Percentiles rank a stretch among this genome's conserved stretches.
phyloP scores from a whole-genome alignment of 2,888 invertebrate genomes.

The Sarcophaga variegata region DNA sequence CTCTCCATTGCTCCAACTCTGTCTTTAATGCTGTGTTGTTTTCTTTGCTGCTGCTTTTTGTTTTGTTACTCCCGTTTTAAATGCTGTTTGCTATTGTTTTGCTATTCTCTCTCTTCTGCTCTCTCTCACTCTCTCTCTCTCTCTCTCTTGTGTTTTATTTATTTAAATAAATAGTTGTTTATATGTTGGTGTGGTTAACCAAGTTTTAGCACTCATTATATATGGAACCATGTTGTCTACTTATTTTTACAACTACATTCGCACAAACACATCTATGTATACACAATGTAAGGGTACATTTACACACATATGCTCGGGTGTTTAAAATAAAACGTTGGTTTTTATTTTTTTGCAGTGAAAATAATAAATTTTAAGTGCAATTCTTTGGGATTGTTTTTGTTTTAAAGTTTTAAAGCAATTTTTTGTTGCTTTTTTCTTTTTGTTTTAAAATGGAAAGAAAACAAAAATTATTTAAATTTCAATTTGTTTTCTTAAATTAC shows the following conservation, averaged over 20 bases:
- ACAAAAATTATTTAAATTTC: no score
- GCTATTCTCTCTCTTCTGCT: no score
- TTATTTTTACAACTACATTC: not conserved
- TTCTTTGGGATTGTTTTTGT: no score
- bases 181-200: conserved; percentile 64
- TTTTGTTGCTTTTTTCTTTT: no score
- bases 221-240: conserved; percentile 44
- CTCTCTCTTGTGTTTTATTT: conserved; percentile 2
- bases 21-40: not conserved
- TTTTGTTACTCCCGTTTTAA: not conserved
- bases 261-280: not conserved
- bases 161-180: conserved; percentile 46
- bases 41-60: not conserved
- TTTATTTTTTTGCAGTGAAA: no score
- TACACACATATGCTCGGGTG: no score
- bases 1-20: not conserved
- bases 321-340: no score
- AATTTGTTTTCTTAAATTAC: no score
- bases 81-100: not conserved
- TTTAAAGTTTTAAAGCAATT: no score
- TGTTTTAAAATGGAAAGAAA: no score
- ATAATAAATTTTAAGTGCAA: no score
- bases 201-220: conserved; percentile 64
- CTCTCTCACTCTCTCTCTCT: not conserved
- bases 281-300: not conserved